phyloP scores from a whole-genome alignment of 2,797 vertebrate species.

The Sebastes iracundus region DNA sequence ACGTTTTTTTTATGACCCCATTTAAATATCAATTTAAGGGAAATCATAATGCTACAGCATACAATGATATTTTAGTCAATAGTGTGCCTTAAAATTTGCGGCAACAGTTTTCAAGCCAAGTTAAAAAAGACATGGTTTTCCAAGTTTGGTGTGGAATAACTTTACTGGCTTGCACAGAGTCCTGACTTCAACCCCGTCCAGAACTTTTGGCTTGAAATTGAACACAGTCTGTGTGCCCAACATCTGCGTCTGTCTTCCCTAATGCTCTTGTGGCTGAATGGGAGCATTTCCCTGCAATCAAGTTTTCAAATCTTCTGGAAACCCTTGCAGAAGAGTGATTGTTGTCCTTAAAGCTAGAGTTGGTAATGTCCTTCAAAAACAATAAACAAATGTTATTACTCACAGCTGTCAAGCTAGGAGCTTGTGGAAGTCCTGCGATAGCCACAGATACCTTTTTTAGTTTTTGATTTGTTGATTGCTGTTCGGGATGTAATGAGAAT shows the following conservation, averaged over 20 bases:
- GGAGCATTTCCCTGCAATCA: background rate
- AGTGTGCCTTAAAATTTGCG: background rate
- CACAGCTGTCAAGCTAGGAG: no score
- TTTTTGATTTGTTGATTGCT: no score
- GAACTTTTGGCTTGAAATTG: background rate
- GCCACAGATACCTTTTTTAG: no score
- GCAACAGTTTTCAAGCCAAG: background rate
- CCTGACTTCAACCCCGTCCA: background rate
- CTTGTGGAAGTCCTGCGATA: no score
- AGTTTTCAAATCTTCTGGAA: background rate
- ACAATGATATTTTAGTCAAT: background rate
- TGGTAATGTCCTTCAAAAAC: no score
- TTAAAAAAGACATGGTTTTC: background rate
- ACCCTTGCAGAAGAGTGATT: background rate
- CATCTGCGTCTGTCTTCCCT: background rate
- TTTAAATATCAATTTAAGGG: background rate
- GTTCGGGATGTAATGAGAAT: no score
- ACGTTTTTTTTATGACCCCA: background rate
- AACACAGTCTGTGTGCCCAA: background rate
- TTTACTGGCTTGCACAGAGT: background rate
- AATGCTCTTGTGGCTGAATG: background rate
- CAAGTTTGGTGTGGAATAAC: background rate
- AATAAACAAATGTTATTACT: background rate
- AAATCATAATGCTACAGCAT: background rate
- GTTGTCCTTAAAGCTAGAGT: background rate